Percentiles rank a stretch among this genome's conserved stretches.
phyloP scores from a whole-genome alignment of 2,888 invertebrate genomes.

The Deilephila elpenor region DNA sequence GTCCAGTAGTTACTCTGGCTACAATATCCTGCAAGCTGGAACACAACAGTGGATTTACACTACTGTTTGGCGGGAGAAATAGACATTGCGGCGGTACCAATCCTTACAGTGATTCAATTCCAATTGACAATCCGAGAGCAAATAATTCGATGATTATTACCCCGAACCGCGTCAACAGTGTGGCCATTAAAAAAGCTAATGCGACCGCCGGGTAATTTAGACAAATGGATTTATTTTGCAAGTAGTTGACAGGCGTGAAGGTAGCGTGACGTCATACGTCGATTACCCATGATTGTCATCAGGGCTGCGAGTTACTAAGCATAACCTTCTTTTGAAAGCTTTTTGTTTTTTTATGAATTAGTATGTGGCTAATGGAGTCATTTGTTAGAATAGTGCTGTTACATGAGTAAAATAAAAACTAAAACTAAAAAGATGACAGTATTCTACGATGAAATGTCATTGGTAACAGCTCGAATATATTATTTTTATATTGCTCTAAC shows the following conservation, averaged over 20 bases:
- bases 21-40: no score
- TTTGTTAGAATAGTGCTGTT: neutral
- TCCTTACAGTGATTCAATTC: no score
- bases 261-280: slow-evolving; percentile 74
- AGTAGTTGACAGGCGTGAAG: slow-evolving; percentile 73
- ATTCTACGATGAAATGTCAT: no score
- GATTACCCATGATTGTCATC: slow-evolving; percentile 72
- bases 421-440: no score
- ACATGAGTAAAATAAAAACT: no score
- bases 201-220: slow-evolving; percentile 54
- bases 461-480: no score
- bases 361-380: neutral
- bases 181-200: slow-evolving; percentile 44
- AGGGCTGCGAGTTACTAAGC: slow-evolving; percentile 52
- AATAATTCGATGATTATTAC: neutral
- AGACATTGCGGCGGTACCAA: no score
- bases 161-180: neutral
- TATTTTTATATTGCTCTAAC: no score
- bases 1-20: no score
- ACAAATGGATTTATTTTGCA: slow-evolving; percentile 57
- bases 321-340: neutral
- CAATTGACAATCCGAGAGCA: no score
- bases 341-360: neutral
- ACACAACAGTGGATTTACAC: no score
- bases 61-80: no score